phyloP scores from a whole-genome alignment of 2,113 vertebrate genomes.

The Chitala chitala region DNA sequence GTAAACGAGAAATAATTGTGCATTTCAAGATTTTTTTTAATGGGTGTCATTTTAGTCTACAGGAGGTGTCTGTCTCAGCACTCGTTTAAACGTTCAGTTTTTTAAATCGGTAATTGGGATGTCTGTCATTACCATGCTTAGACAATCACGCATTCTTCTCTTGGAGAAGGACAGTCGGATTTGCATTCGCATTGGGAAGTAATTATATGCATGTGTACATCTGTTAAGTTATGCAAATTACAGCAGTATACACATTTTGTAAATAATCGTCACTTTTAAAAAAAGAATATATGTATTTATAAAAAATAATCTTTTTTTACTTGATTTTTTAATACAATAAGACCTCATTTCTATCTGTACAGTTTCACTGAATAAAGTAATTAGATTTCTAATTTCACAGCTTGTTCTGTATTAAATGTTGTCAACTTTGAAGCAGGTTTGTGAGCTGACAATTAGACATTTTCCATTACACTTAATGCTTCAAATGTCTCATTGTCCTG shows the following conservation, averaged over 20 bases:
- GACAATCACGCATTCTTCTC: constrained; percentile 27
- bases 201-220: constrained; percentile 53
- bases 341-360: constrained; percentile 70
- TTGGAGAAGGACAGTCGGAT: background rate
- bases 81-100: background rate
- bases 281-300: constrained; percentile 87
- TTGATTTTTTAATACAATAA: constrained; percentile 56
- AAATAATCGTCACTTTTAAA: constrained; percentile 69
- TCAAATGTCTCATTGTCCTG: too few relatives aligned
- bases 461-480: too few relatives aligned
- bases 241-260: constrained; percentile 68
- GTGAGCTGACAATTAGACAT: too few relatives aligned
- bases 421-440: background rate
- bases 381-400: constrained; percentile 48
- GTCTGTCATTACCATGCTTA: background rate
- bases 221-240: constrained; percentile 50
- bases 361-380: constrained; percentile 84
- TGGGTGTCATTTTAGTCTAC: constrained; percentile 11
- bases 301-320: constrained; percentile 67
- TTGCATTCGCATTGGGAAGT: constrained; percentile 21
- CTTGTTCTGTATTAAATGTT: background rate
- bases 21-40: background rate
- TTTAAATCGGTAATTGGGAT: constrained; percentile 8
- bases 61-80: background rate
- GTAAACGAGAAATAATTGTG: background rate